Evolutionary conservation across 2,113 vertebrate genomes (phyloP).

Genomic region (Prunella fulvescens): DNA sequence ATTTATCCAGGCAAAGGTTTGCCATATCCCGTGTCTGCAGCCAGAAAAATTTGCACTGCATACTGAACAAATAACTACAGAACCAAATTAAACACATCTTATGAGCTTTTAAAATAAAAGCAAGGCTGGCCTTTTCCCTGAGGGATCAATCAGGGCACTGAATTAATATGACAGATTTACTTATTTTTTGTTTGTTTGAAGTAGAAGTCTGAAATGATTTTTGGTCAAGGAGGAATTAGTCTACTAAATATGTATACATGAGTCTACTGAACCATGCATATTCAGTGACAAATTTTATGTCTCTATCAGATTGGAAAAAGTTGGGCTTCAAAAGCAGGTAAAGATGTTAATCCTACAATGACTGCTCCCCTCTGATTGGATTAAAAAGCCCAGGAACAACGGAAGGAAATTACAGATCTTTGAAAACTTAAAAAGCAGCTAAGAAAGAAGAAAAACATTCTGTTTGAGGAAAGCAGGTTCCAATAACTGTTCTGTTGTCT

Average conservation of each 20-base stretch:
- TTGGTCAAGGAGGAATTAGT: slow-evolving; percentile 33
- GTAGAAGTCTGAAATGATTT: slow-evolving; percentile 19
- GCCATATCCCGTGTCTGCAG: slow-evolving; percentile 85
- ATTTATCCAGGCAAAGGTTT: slow-evolving; percentile 88
- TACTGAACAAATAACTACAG: slow-evolving; percentile 90
- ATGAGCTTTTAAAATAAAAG: slow-evolving; percentile 71
- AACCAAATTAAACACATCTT: slow-evolving; percentile 76
- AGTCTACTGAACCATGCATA: neutral
- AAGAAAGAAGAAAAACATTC: neutral
- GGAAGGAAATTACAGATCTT: neutral
- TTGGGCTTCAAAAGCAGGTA: neutral
- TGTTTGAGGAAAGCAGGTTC: neutral
- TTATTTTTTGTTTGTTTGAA: slow-evolving; percentile 45
- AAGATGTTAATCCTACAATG: neutral
- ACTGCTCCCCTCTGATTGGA: neutral
- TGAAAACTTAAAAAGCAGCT: neutral
- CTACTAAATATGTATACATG: neutral
- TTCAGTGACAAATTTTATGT: slow-evolving; percentile 13
- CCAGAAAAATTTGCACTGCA: slow-evolving; percentile 96
- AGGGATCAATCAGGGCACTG: slow-evolving; percentile 39
- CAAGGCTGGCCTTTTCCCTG: slow-evolving; percentile 51
- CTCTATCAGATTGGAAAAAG: slow-evolving; percentile 1
- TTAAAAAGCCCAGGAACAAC: neutral
- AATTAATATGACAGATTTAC: slow-evolving; percentile 59
- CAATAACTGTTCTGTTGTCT: neutral